Evolutionary conservation across 2,888 invertebrate genomes (phyloP).

Genomic region (Micropterix aruncella): DNA sequence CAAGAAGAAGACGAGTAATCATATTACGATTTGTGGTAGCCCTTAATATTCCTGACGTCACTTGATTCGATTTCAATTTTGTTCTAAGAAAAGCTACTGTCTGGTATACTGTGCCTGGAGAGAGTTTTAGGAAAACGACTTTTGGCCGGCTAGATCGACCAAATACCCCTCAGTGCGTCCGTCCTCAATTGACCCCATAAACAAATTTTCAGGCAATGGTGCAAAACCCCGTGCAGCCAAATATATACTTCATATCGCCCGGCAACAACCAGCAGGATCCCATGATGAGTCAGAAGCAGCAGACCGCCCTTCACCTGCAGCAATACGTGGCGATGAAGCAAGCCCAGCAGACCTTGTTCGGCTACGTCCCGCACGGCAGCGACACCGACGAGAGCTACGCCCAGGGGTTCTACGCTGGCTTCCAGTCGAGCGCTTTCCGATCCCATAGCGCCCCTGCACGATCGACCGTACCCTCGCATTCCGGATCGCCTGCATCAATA

Average conservation of each 20-base stretch:
- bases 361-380: conserved; percentile 28
- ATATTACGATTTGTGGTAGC: too few species aligned
- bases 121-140: too few species aligned
- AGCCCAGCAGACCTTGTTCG: conserved; percentile 36
- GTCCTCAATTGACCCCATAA: too few species aligned
- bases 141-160: conserved; percentile 17
- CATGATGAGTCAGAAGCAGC: conserved; percentile 31
- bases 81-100: too few species aligned
- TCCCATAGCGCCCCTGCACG: conserved; percentile 27
- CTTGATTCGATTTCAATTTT: too few species aligned
- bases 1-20: too few species aligned
- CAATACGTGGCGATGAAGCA: conserved; percentile 40
- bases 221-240: conserved; percentile 19
- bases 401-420: conserved; percentile 21
- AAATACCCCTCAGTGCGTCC: conserved; percentile 2
- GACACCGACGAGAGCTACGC: conserved; percentile 22
- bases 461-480: too few species aligned
- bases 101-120: too few species aligned
- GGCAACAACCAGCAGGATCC: conserved; percentile 17
- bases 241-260: conserved; percentile 27
- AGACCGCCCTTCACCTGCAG: conserved; percentile 33
- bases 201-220: conserved; percentile 7
- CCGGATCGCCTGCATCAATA: too few species aligned
- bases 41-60: too few species aligned
- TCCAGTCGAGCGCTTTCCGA: conserved; percentile 20